These are phyloP conservation scores for Ditylenchus weischeri DNA, from an alignment of 2,888 invertebrate species.

Conservation along the genomic window DNA sequence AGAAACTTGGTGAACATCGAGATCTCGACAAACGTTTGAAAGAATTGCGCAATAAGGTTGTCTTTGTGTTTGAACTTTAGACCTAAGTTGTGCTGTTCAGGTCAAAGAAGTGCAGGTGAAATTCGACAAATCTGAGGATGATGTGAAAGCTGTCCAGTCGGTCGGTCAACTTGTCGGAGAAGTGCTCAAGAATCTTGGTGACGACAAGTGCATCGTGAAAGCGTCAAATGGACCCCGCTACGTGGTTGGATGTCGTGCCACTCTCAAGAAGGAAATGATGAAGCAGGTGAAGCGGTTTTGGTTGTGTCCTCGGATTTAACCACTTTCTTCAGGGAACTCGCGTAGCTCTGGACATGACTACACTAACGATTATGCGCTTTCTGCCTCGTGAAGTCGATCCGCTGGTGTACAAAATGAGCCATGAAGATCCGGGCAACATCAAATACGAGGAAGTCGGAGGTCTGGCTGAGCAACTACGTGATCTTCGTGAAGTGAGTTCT, in stretches of 20 bases:
- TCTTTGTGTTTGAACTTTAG: not conserved
- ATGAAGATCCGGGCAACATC: constrained; percentile 95
- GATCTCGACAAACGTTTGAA: constrained; percentile 57
- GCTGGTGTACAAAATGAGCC: constrained; percentile 98
- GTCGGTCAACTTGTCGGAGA: constrained; percentile 99
- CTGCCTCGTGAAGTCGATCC: constrained; percentile 81
- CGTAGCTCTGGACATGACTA: constrained; percentile 98
- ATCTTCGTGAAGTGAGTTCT: constrained; percentile 74
- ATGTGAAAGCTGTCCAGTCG: constrained; percentile 94
- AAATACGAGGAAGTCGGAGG: constrained; percentile 94
- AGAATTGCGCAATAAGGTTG: constrained; percentile 51
- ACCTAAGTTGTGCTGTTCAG: constrained; percentile 68
- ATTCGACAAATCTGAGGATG: constrained; percentile 98
- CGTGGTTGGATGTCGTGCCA: too few relatives aligned
- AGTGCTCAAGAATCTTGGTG: constrained; percentile 93
- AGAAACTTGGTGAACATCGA: constrained; percentile 53
- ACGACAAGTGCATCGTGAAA: constrained; percentile 77
- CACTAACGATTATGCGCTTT: constrained; percentile 90
- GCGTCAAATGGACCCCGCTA: too few relatives aligned
- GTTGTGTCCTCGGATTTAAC: not conserved
- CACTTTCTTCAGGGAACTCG: constrained; percentile 71
- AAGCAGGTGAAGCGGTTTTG: constrained; percentile 44
- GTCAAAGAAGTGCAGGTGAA: constrained; percentile 93
- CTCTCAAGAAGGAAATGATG: too few relatives aligned
- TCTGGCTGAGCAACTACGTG: constrained; percentile 92